Percentiles rank a stretch among this genome's conserved stretches.
Conservation (phyloP, 2,888 invertebrate species). For the Chelonus formosanus region DNA sequence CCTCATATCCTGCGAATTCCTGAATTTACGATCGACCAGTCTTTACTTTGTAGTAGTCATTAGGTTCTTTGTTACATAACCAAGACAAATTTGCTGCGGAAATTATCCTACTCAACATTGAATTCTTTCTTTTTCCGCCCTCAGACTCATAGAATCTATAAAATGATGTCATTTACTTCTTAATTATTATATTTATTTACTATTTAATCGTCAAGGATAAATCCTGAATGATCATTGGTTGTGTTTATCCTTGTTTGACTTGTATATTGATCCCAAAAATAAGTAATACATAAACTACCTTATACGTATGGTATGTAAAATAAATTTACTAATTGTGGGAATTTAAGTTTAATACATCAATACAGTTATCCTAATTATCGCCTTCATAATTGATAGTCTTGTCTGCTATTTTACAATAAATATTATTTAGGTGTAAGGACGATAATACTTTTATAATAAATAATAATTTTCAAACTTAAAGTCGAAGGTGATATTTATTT, state of each 20-base stretch:
- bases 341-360: no score
- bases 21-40: slow-evolving; percentile 30
- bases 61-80: slow-evolving; percentile 14
- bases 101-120: slow-evolving; percentile 14
- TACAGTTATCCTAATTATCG: no score
- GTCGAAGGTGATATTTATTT: no score
- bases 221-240: not conserved
- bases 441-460: no score
- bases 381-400: not conserved
- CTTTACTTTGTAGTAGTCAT: slow-evolving; percentile 20
- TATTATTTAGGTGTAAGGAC: no score
- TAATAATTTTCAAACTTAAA: no score
- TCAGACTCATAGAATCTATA: not conserved
- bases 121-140: not conserved
- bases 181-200: slow-evolving; percentile 9
- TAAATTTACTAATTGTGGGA: not conserved
- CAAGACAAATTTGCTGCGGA: slow-evolving; percentile 19
- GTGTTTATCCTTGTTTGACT: slow-evolving; percentile 21
- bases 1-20: slow-evolving; percentile 29
- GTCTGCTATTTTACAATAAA: no score
- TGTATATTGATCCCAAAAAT: not conserved
- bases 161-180: not conserved
- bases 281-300: slow-evolving; percentile 1
- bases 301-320: not conserved
- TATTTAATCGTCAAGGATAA: slow-evolving; percentile 13